Evolutionary conservation across 2,888 invertebrate species (phyloP).

Genomic region (Atethmia centrago): DNA sequence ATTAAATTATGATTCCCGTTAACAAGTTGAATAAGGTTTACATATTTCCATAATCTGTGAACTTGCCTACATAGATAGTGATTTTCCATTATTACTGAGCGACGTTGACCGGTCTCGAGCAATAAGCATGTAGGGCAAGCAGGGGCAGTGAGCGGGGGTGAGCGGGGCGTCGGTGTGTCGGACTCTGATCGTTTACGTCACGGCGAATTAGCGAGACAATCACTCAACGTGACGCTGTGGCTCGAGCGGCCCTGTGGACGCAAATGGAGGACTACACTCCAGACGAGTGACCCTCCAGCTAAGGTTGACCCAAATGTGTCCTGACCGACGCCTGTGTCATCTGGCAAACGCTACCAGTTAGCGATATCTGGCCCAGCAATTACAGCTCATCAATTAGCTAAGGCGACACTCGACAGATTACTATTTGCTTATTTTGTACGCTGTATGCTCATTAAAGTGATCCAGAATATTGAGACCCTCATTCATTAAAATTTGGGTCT

Average conservation of each 20-base stretch:
- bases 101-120: conserved; percentile 64
- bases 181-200: conserved; percentile 75
- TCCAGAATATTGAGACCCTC: conserved; percentile 16
- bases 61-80: conserved; percentile 30
- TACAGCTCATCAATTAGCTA: conserved; percentile 53
- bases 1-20: conserved; percentile 32
- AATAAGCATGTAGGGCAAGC: conserved; percentile 61
- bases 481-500: conserved; percentile 49
- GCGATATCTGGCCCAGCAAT: conserved; percentile 53
- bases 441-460: conserved; percentile 32
- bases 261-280: conserved; percentile 82
- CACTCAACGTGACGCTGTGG: conserved; percentile 81
- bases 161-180: conserved; percentile 58
- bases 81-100: conserved; percentile 62
- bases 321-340: conserved; percentile 63
- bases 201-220: conserved; percentile 85
- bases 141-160: conserved; percentile 41
- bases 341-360: conserved; percentile 49
- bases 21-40: conserved; percentile 23
- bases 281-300: conserved; percentile 77
- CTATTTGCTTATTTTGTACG: conserved; percentile 32
- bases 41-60: conserved; percentile 25
- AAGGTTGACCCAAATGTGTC: conserved; percentile 75
- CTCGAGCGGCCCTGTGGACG: conserved; percentile 75
- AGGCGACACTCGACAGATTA: conserved; percentile 42